Evolutionary conservation across 2,797 vertebrate genomes (phyloP), one percentile per base, ranked within the genome.

Genomic region (Schizopygopsis malacanthus): DNA sequence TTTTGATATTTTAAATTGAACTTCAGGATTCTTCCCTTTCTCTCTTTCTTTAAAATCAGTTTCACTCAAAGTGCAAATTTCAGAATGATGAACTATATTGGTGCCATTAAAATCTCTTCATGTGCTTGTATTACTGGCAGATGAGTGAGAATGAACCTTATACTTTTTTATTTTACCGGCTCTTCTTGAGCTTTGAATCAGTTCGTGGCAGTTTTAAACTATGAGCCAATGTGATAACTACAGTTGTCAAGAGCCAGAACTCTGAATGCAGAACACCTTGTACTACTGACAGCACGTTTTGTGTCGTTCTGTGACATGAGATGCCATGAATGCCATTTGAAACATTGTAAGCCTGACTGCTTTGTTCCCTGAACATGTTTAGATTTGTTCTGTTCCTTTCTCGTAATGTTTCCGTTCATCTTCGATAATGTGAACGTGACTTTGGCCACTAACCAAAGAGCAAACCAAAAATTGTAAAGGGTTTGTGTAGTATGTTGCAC

Each of bases 391-490:
- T 39, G 13, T 75, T 83, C 1, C 45, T 67, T 56, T 65, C 54
- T 69, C 16, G 13, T 71, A 80, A 47, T 63, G 22, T 41, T 75
- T 43, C 59, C 39, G 84, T 59, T 79, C 61, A 83, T 65, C 67
- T 83, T 70, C 5, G 37, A 67, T 69, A 39, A 69, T 69, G 33
- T 69, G 65, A 69, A 69, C 65, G 16, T n/a, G 67, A 71, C 81
- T 70, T 84, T 82, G 82, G 69, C 75, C 73, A 41, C 82, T 85
- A 88, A 91, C 89, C 89, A 90, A 91, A 90, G 89, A 90, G 70
- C 69, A 69, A 88, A 85, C 89, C 88, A 87, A 90, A 90, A 90
- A 85, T 83, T 63, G 75, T 56, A 37, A 69, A 83, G 37, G n/a
- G 54, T 87, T 87, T 37, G 65, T 88, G 82, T 56, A 70, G 59